Base-by-base conservation (phyloP, 2,113 vertebrate genomes). In the Numenius arquata region DNA sequence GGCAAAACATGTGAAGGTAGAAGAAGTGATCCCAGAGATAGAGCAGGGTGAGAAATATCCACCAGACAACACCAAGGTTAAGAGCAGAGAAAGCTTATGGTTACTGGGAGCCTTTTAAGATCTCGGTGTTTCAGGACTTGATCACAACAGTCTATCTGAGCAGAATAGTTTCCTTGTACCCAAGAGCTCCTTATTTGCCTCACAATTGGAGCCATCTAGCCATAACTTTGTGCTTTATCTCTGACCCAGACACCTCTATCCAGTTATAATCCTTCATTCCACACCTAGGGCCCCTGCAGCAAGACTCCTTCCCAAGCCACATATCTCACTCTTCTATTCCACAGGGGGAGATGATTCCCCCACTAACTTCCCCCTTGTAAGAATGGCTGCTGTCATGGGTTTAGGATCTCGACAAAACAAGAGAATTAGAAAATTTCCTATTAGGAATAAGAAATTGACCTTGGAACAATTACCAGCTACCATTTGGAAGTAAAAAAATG, bases 291-390 rank as follows among this genome's bases (percentile, higher is more conserved):
- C 3, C 10, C 11, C 41, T 30, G 38, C 27, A 93, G 18, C 55
- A 63, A 18, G 12, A 17, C 7, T 81, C 81, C 8, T 88, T 79
- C 5, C 11, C 38, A 75, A 75, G 13, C 32, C 48, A 58, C 18
- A 2, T 70, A 34, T 66, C 45, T 88, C 43, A 55, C 15, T 92
- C 17, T 7, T 74, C 18, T 85, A 1, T 40, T 78, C 38, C 27
- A 32, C 61, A 50, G 26, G 40, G 16, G 36, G 8, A 22, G 9
- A 62, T 1, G 0, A 34, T 11, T 78, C 32, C 26, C 13, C 3
- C 36, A 22, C 1, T 2, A 8, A 17, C 4, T 66, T 53, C 2
- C 3, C 5, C 5, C 21, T 50, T 26, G 13, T 36, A 36, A 74
- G 50, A 40, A 32, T 48, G n/a, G 12, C 19, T 67, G 27, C 12